Percentiles rank a stretch among this genome's conserved stretches.
phyloP scores from a whole-genome alignment of 2,113 vertebrate species.

The Spea multiplicata region DNA sequence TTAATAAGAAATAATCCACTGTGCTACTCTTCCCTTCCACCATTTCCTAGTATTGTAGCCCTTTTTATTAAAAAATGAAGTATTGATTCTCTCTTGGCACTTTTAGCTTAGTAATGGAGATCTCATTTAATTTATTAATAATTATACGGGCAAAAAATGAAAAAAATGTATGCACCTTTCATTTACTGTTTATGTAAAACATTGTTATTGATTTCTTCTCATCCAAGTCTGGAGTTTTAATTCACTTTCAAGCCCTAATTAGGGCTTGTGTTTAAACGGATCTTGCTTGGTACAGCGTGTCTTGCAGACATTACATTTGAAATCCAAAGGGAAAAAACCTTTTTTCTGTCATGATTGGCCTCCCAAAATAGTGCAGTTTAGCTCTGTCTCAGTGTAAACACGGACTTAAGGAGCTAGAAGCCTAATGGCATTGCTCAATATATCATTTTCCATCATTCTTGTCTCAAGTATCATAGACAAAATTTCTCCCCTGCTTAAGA shows the following conservation, averaged over 20 bases:
- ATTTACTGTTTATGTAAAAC: slow-evolving; percentile 13
- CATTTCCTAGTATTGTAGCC: neutral
- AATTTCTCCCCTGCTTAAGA: slow-evolving; percentile 40
- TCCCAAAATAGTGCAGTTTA: slow-evolving; percentile 41
- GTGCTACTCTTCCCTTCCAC: neutral
- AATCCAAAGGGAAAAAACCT: slow-evolving; percentile 27
- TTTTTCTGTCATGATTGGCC: slow-evolving; percentile 27
- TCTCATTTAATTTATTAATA: neutral
- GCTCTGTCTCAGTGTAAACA: slow-evolving; percentile 59
- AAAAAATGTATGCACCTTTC: slow-evolving; percentile 5
- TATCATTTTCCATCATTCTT: slow-evolving; percentile 58
- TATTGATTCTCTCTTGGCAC: neutral
- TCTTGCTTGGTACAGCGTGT: slow-evolving; percentile 27
- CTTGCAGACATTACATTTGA: slow-evolving; percentile 31
- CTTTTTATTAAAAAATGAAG: neutral
- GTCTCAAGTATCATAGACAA: slow-evolving; percentile 44
- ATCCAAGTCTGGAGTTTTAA: slow-evolving; percentile 33
- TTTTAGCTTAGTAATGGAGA: neutral
- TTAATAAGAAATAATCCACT: too few species aligned
- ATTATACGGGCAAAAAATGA: neutral
- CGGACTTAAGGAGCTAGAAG: slow-evolving; percentile 51
- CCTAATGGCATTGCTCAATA: slow-evolving; percentile 60
- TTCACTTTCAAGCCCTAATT: slow-evolving; percentile 30
- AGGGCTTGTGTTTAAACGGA: slow-evolving; percentile 9
- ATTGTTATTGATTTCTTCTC: slow-evolving; percentile 25